Evolutionary conservation across 2,888 invertebrate species (phyloP).

Genomic region (Cataglyphis livida): DNA sequence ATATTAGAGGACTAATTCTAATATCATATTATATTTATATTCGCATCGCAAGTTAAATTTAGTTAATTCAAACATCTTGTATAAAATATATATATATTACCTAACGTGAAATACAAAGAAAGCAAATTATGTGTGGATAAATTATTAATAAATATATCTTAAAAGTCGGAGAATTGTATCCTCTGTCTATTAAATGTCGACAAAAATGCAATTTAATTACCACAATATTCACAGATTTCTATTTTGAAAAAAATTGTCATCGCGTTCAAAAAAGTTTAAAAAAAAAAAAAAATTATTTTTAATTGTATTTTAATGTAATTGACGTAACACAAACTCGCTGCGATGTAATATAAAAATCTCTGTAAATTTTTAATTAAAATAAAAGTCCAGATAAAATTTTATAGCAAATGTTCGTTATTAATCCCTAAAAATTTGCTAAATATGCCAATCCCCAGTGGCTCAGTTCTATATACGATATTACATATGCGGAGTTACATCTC

Average conservation of each 20-base stretch:
- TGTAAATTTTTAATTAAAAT: background rate
- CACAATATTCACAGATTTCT: background rate
- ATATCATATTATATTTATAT: constrained; percentile 54
- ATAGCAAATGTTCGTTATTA: background rate
- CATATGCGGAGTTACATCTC: background rate
- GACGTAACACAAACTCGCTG: background rate
- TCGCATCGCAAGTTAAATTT: constrained; percentile 57
- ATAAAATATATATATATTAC: background rate
- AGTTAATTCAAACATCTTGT: constrained; percentile 44
- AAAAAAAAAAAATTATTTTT: background rate
- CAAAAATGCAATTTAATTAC: background rate
- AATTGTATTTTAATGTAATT: background rate
- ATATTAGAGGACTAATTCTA: background rate
- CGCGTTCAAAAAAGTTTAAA: background rate
- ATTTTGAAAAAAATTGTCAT: background rate
- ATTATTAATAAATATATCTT: background rate
- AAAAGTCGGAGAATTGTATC: background rate
- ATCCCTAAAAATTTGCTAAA: background rate
- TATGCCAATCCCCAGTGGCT: background rate
- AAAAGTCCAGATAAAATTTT: constrained; percentile 21
- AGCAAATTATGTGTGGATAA: background rate
- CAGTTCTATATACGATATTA: background rate
- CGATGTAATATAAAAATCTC: background rate
- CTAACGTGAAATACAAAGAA: background rate
- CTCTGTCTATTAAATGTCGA: background rate